Evolutionary conservation across 92 coral and sea anemone genomes (phyloP).

Genomic region (Galaxea fascicularis): DNA sequence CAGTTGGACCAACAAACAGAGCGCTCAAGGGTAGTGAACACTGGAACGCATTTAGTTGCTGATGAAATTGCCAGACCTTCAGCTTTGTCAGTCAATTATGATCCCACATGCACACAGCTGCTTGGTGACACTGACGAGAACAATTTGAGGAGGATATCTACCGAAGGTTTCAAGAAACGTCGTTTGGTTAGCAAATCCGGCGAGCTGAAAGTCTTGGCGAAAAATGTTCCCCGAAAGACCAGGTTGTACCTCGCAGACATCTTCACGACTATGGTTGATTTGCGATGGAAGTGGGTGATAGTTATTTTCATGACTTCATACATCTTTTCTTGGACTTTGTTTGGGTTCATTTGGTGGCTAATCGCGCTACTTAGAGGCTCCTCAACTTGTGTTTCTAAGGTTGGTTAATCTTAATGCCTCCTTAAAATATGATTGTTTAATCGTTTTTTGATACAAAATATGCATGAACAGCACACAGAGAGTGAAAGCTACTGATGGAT

Average conservation of each 20-base stretch:
- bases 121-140: conserved; percentile 15
- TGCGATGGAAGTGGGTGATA: conserved; percentile 91
- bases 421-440: neutral
- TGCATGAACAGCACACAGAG: too few species aligned
- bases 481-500: too few species aligned
- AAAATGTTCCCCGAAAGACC: conserved; percentile 72
- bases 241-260: conserved; percentile 78
- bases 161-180: neutral
- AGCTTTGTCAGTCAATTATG: neutral
- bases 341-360: conserved; percentile 87
- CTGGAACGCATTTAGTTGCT: neutral
- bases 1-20: neutral
- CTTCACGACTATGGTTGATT: conserved; percentile 84
- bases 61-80: neutral
- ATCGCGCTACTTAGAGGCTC: conserved; percentile 77
- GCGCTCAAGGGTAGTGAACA: neutral
- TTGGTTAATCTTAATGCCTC: conserved; percentile 25
- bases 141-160: neutral
- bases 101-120: neutral
- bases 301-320: conserved; percentile 75
- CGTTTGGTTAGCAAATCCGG: conserved; percentile 81
- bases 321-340: conserved; percentile 81
- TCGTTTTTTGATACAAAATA: too few species aligned
- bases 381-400: conserved; percentile 80
- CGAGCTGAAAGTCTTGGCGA: conserved; percentile 70